Evolutionary conservation across 2,797 vertebrate species (phyloP).

Genomic region (Chelmon rostratus): DNA sequence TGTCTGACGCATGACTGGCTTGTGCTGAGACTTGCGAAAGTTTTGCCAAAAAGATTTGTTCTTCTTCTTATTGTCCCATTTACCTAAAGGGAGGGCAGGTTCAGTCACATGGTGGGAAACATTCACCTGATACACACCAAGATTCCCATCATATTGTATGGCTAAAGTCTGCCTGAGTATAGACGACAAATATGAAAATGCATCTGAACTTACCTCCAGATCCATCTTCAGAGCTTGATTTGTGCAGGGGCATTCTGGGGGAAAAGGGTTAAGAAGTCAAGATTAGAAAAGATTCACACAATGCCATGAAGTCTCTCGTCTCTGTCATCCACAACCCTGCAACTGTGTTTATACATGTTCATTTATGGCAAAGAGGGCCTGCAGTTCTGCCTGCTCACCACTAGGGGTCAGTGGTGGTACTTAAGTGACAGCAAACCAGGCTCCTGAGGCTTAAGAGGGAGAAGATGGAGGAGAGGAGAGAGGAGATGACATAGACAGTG

Average conservation of each 20-base stretch:
- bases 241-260: constrained; percentile 92
- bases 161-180: no score
- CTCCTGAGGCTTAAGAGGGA: constrained; percentile 75
- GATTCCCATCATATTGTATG: background rate
- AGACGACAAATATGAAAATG: background rate
- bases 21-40: constrained; percentile 95
- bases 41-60: constrained; percentile 99
- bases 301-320: constrained; percentile 3
- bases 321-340: background rate
- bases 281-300: background rate
- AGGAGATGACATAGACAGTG: background rate
- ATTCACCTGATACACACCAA: background rate
- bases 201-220: constrained; percentile 89
- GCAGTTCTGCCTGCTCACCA: constrained; percentile 62
- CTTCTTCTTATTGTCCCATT: constrained; percentile 98
- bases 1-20: constrained; percentile 92
- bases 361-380: background rate
- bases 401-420: constrained; percentile 75
- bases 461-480: constrained; percentile 22
- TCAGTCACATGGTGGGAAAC: background rate
- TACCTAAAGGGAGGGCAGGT: constrained; percentile 84
- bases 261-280: constrained; percentile 36
- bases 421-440: constrained; percentile 49
- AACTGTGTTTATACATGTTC: background rate
- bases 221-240: constrained; percentile 96